phyloP scores from a whole-genome alignment of 1,140 invertebrate species.

The Drosophila murphyi region DNA sequence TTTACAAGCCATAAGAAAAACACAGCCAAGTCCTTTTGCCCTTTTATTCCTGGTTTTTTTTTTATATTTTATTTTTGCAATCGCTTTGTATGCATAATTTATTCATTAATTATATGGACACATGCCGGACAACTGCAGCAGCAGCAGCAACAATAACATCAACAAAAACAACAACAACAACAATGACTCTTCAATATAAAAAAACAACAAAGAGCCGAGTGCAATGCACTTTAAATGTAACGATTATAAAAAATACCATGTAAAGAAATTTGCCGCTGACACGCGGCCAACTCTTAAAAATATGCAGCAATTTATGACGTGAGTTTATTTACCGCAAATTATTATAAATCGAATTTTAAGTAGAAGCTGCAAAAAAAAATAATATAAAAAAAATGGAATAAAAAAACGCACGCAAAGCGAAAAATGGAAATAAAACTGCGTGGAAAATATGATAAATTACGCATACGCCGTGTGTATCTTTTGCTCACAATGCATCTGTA shows the following conservation, averaged over 20 bases:
- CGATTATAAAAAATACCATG: conserved; percentile 41
- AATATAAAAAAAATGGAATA: conserved; percentile 7
- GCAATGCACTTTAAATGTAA: conserved; percentile 53
- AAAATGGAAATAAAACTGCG: conserved; percentile 63
- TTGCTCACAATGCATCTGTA: conserved; percentile 16
- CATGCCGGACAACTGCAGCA: conserved; percentile 29
- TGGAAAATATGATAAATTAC: conserved; percentile 76
- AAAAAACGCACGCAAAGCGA: conserved; percentile 20
- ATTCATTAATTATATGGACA: conserved; percentile 63
- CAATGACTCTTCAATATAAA: not conserved
- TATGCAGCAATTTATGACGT: conserved; percentile 60
- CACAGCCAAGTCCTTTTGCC: conserved; percentile 1
- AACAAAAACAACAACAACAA: conserved; percentile 15
- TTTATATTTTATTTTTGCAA: conserved; percentile 24
- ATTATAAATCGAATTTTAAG: conserved; percentile 78
- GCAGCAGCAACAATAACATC: not conserved
- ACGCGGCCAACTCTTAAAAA: conserved; percentile 39
- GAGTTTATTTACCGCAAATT: conserved; percentile 77
- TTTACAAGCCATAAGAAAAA: conserved; percentile 49
- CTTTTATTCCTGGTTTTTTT: not conserved
- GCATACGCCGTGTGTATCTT: conserved; percentile 45
- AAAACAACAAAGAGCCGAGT: conserved; percentile 23
- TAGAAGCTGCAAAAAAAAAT: conserved; percentile 38
- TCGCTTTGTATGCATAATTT: conserved; percentile 61
- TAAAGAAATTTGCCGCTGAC: conserved; percentile 47